Conservation (phyloP, 2,113 vertebrate species). For the Sigmodon hispidus region DNA sequence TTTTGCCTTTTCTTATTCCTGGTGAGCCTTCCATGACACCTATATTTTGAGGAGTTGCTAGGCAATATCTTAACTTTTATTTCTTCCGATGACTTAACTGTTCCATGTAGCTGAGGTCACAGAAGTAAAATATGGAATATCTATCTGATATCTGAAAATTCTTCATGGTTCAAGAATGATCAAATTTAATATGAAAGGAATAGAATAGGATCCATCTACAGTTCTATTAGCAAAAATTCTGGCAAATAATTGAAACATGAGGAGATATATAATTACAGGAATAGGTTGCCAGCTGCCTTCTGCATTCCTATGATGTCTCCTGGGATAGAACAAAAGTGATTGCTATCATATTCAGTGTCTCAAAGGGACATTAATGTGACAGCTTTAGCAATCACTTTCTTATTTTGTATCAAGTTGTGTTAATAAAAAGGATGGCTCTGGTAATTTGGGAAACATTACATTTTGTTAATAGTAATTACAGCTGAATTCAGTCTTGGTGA, state of each 20-base stretch:
- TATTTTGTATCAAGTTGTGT: conserved; percentile 43
- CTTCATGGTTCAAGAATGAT: neutral
- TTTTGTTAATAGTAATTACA: conserved; percentile 54
- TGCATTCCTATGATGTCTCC: conserved; percentile 38
- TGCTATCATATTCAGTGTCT: conserved; percentile 67
- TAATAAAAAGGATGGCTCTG: conserved; percentile 66
- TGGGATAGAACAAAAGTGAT: conserved; percentile 55
- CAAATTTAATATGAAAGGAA: neutral
- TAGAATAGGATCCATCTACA: conserved; percentile 7
- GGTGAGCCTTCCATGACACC: conserved; percentile 43
- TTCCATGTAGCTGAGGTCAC: neutral
- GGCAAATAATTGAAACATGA: conserved; percentile 46
- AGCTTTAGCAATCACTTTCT: conserved; percentile 56
- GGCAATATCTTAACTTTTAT: conserved; percentile 46
- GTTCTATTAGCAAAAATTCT: conserved; percentile 63
- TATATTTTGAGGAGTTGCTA: conserved; percentile 44
- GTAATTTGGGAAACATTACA: conserved; percentile 59
- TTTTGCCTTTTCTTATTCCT: conserved; percentile 56
- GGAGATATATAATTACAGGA: conserved; percentile 64
- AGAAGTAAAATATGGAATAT: neutral
- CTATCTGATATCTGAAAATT: neutral
- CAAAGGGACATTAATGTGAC: conserved; percentile 51
- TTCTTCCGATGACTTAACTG: conserved; percentile 17
- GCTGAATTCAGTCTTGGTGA: conserved; percentile 36
- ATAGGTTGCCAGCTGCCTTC: conserved; percentile 58